Percentiles rank a stretch among this genome's conserved stretches.
Evolutionary conservation across 2,888 invertebrate genomes (phyloP).

Genomic region (Sussaba pulchella): DNA sequence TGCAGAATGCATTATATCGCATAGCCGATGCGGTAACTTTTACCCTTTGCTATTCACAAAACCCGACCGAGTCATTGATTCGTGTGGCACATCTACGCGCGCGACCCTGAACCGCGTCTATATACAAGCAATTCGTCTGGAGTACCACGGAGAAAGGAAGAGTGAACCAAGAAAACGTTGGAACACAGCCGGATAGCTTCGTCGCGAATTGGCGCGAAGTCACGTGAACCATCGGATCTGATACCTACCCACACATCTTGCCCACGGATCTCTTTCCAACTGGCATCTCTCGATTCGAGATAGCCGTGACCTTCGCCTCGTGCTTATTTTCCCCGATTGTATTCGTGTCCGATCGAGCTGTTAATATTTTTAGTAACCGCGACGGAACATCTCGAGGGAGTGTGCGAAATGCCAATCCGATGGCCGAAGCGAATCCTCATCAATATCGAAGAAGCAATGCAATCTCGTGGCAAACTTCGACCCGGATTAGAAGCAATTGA

Average conservation of each 20-base stretch:
- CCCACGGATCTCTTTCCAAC: slow-evolving; percentile 36
- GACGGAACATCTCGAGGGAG: neutral
- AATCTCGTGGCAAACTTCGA: neutral
- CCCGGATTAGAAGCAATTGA: neutral
- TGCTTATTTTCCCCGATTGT: neutral
- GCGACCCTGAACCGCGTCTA: neutral
- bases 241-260: slow-evolving; percentile 50
- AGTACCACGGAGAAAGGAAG: neutral
- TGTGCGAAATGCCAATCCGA: slow-evolving; percentile 6
- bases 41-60: slow-evolving; percentile 13
- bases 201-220: slow-evolving; percentile 46
- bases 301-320: slow-evolving; percentile 41
- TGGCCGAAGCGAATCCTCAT: neutral
- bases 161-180: slow-evolving; percentile 21
- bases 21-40: slow-evolving; percentile 16
- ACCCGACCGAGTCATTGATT: slow-evolving; percentile 37
- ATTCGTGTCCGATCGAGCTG: slow-evolving; percentile 5
- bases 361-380: slow-evolving; percentile 20
- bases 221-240: slow-evolving; percentile 54
- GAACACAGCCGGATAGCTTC: neutral
- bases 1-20: too few species aligned
- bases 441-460: slow-evolving; percentile 3
- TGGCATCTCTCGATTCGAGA: slow-evolving; percentile 45
- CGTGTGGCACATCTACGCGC: neutral
- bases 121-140: slow-evolving; percentile 27